Evolutionary conservation across 1,140 invertebrate species (phyloP), one percentile per base, ranked within the genome.

Genomic region (Meteorus sp.): DNA sequence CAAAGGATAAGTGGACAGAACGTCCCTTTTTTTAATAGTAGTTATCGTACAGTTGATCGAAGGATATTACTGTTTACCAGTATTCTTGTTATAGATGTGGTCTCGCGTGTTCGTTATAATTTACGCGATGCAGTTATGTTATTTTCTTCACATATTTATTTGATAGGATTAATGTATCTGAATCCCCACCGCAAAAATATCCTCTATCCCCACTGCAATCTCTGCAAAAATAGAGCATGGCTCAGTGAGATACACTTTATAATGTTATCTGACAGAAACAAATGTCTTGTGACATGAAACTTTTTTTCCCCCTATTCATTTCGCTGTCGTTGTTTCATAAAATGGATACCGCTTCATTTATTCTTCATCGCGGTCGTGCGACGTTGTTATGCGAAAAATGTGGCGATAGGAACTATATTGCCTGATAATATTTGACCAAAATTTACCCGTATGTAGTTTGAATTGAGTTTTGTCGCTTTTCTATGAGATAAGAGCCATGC

Each of bases 301-400:
- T 39, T 33, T 62, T 54, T 29, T 41, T 59, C 47, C 9, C 22
- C 53, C 41, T 48, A 59, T 56, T 59, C 27, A 50, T 41, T 33
- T 20, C 27, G 15, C 51, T 27, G 25, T 51, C n/a, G 37, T 23
- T 43, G 22, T 33, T 48, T n/a, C n/a, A n/a, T n/a, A n/a, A n/a
- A n/a, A n/a, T n/a, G n/a, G n/a, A n/a, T 54, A 19, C 17, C 13
- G 19, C 37, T 35, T 37, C 47, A 11, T 33, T 43, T 8, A 19
- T 41, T 63, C 45, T 72, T 68, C 64, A 68, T 69, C 68, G 53
- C 53, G 44, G 57, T 64, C 66, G 59, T 63, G 56, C 71, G 68
- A 70, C 64, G 59, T 50, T 51, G 63, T 74, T 74, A 71, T 62
- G 69, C 67, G 69, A 71, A 72, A 70, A 72, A 68, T 47, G 17